Percentiles rank a stretch among this genome's conserved stretches.
These are phyloP conservation scores for Cerastis rubricosa DNA, from an alignment of 2,888 invertebrate species.

Conservation along the genomic window DNA sequence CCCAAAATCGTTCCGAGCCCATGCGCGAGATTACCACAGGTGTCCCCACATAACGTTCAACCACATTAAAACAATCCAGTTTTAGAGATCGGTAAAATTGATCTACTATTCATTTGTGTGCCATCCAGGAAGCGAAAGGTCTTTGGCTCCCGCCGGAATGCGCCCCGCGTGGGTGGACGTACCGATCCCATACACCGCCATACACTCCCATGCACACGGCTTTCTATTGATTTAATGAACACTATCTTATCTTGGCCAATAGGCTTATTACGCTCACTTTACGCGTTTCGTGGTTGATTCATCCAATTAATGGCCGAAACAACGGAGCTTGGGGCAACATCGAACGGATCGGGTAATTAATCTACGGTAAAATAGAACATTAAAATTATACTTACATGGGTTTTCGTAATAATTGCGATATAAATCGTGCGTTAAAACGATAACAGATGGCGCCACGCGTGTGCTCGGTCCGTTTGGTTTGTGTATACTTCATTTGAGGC, in stretches of 20 bases:
- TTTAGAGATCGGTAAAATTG: slow-evolving; percentile 71
- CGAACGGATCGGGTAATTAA: slow-evolving; percentile 52
- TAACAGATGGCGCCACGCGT: slow-evolving; percentile 74
- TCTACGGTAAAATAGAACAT: slow-evolving; percentile 51
- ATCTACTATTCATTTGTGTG: slow-evolving; percentile 78
- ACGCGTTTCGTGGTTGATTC: slow-evolving; percentile 72
- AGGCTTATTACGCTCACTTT: slow-evolving; percentile 83
- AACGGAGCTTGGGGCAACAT: slow-evolving; percentile 44
- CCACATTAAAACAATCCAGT: slow-evolving; percentile 71
- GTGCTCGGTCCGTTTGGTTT: slow-evolving; percentile 12
- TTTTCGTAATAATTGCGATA: slow-evolving; percentile 55
- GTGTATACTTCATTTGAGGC: slow-evolving; percentile 16
- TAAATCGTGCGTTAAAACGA: slow-evolving; percentile 48
- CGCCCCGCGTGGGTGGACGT: slow-evolving; percentile 82
- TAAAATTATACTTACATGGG: slow-evolving; percentile 49
- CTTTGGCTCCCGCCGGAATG: slow-evolving; percentile 90
- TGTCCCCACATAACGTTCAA: slow-evolving; percentile 55
- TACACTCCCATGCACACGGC: slow-evolving; percentile 83
- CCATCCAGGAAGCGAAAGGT: slow-evolving; percentile 88
- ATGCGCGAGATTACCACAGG: slow-evolving; percentile 57
- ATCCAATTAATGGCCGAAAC: slow-evolving; percentile 55
- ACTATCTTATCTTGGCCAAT: slow-evolving; percentile 88
- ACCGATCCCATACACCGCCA: slow-evolving; percentile 69
- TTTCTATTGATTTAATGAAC: slow-evolving; percentile 90
- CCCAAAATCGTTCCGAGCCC: slow-evolving; percentile 47